Evolutionary conservation across 2,113 vertebrate genomes (phyloP), one percentile per base, ranked within the genome.

Genomic region (Anhinga rufa): DNA sequence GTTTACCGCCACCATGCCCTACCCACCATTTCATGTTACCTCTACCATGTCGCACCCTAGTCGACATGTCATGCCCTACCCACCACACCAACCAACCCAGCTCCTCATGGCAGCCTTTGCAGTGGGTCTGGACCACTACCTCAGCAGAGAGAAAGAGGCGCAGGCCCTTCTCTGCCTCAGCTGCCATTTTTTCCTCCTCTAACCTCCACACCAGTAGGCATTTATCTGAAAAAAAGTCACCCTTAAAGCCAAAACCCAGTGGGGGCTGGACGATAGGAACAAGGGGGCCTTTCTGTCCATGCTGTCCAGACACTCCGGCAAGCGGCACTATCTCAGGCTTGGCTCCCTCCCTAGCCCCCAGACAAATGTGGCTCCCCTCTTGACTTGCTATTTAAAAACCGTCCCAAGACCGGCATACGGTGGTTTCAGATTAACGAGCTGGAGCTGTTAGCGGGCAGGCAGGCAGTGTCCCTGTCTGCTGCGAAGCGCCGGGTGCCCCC

Each of bases 351-450:
- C 85, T 48, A 86, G 70, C 78, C 80, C 48, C 61, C 66, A 84
- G 75, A 77, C 76, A 95, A 96, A 86, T 3, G 42, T 75, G 85
- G 82, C 54, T 94, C 92, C 80, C 82, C 93, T 95, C 84, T 93
- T 89, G 86, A 85, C 80, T 89, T 94, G 86, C 90, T 95, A 93
- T 97, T 97, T 96, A 93, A 95, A 95, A 95, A 87, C 81, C 17
- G 15, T 49, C 93, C 82, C 77, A 60, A 92, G 65, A n/a, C 22
- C 11, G 18, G 84, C 76, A 71, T 13, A 75, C 2, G 0, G 74
- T 0, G 1, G 78, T 89, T 96, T 90, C 95, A 92, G 86, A 93
- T 94, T 80, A 96, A 94, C 7, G 2, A 86, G 60, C 90, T 48
- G 86, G 57, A 86, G 93, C 84, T 28, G 15, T 48, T 8, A 17